phyloP scores from a whole-genome alignment of 1,140 invertebrate species.

The Panagrolaimus sp. region DNA sequence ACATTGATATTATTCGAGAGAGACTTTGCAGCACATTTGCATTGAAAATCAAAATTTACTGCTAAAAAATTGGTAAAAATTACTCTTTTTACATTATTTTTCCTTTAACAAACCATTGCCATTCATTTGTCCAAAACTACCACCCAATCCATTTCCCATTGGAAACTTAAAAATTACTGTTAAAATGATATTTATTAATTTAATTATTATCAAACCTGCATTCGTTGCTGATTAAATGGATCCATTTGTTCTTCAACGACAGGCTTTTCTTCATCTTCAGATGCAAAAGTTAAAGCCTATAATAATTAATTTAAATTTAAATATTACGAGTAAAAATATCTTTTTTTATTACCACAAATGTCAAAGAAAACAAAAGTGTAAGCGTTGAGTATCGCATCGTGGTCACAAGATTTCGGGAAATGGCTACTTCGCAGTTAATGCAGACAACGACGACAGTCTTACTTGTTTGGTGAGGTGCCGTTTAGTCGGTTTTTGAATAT shows the following conservation, averaged over 20 bases:
- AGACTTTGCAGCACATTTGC: conserved; percentile 42
- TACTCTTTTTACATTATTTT: not conserved
- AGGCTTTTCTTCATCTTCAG: conserved; percentile 1
- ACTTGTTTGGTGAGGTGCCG: no score
- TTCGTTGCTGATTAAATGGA: not conserved
- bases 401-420: no score
- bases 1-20: not conserved
- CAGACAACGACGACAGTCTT: no score
- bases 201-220: conserved; percentile 4
- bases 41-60: conserved; percentile 45
- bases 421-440: no score
- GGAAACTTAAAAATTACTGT: not conserved
- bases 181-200: not conserved
- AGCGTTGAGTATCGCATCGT: conserved; percentile 1
- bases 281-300: not conserved
- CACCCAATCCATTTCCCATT: not conserved
- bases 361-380: conserved; percentile 5
- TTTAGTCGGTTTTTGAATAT: no score
- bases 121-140: not conserved
- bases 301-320: not conserved
- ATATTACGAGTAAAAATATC: not conserved
- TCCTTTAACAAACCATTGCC: not conserved
- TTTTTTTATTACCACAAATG: not conserved
- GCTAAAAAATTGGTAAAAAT: conserved; percentile 11
- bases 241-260: conserved; percentile 7